Conservation (phyloP, 2,113 vertebrate genomes). For the Sarotherodon lohbergeri region DNA sequence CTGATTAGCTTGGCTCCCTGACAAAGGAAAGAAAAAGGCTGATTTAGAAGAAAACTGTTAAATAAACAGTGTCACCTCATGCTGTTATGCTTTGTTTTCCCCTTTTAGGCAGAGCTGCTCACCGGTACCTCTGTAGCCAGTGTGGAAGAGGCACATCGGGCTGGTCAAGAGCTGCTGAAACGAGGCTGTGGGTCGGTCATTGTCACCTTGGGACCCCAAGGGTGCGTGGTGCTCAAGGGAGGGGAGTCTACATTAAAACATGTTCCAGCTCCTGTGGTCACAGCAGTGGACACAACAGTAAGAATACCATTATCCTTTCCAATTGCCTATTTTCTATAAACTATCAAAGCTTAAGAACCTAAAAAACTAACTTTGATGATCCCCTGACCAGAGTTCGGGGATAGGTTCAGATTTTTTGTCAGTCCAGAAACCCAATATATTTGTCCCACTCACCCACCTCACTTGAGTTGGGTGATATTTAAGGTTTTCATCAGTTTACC, state of each 20-base stretch:
- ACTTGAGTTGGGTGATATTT: background rate
- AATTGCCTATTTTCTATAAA: background rate
- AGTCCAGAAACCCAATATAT: background rate
- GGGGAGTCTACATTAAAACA: constrained; percentile 73
- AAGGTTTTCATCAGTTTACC: background rate
- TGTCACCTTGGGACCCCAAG: constrained; percentile 87
- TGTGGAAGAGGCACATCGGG: constrained; percentile 76
- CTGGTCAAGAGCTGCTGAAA: constrained; percentile 71
- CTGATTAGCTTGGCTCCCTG: constrained; percentile 21
- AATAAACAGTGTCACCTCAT: background rate
- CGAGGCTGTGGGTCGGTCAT: constrained; percentile 83
- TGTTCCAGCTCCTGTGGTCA: constrained; percentile 76
- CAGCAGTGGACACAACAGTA: constrained; percentile 91
- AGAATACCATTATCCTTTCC: background rate
- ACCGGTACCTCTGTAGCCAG: constrained; percentile 74
- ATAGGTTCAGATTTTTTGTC: background rate
- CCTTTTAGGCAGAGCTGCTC: constrained; percentile 85
- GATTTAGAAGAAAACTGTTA: background rate
- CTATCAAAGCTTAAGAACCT: background rate
- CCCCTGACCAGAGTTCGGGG: fast-evolving
- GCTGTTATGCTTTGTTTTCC: background rate
- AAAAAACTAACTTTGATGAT: background rate
- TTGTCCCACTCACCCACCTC: background rate
- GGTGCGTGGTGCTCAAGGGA: constrained; percentile 81
- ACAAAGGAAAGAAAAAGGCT: background rate